Conservation (phyloP, 2,888 invertebrate species). For the Melanotus villosus region DNA sequence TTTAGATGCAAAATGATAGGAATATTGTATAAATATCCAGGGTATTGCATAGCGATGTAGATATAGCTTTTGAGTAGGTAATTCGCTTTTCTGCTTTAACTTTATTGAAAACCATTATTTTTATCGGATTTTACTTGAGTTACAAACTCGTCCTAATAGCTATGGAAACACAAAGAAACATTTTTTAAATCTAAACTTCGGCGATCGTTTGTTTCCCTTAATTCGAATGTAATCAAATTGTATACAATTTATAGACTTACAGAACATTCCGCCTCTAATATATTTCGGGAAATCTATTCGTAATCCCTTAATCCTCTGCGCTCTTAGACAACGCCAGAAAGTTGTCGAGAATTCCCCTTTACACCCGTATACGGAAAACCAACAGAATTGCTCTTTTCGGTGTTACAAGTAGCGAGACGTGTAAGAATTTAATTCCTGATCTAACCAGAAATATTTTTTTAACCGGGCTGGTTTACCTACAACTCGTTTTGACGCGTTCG, state of each 20-base stretch:
- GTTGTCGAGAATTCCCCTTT: constrained; percentile 20
- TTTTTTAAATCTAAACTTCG: constrained; percentile 8
- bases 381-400: constrained; percentile 23
- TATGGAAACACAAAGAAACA: neutral
- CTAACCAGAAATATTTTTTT: constrained; percentile 17
- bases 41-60: neutral
- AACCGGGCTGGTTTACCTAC: too few species aligned
- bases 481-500: constrained; percentile 15
- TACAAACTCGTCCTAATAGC: neutral
- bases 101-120: constrained; percentile 15
- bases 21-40: constrained; percentile 8
- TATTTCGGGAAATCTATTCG: constrained; percentile 17
- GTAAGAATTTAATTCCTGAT: constrained; percentile 26
- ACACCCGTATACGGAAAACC: constrained; percentile 19
- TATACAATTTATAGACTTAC: constrained; percentile 19
- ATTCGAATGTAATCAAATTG: constrained; percentile 10
- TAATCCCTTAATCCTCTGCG: constrained; percentile 21
- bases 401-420: constrained; percentile 21
- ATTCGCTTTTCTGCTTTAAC: constrained; percentile 14
- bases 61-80: constrained; percentile 12
- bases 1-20: constrained; percentile 5
- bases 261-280: constrained; percentile 4
- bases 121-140: constrained; percentile 3
- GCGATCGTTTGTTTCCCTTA: constrained; percentile 2
- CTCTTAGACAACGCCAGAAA: constrained; percentile 21